These are phyloP conservation scores for Coregonus suidteri DNA, from an alignment of 2,797 vertebrate species.

Conservation along the genomic window DNA sequence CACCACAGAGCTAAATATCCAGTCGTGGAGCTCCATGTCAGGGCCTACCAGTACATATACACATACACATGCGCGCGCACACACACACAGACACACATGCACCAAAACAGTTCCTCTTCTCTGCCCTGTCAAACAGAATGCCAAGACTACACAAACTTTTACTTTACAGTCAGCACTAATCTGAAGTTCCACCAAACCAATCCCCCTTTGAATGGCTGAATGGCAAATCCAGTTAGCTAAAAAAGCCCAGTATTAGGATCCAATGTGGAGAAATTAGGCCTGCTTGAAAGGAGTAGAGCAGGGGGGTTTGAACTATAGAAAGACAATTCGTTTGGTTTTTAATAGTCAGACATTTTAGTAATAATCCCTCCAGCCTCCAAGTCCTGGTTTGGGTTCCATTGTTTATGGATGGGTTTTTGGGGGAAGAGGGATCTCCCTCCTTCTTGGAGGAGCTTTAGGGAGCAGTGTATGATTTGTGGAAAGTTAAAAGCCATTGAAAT, in stretches of 20 bases:
- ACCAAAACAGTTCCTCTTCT: not conserved
- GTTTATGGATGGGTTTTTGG: conserved; percentile 42
- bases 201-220: conserved; percentile 25
- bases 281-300: conserved; percentile 38
- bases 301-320: conserved; percentile 37
- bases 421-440: conserved; percentile 21
- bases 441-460: conserved; percentile 4
- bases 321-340: conserved; percentile 32
- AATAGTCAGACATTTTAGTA: conserved; percentile 31
- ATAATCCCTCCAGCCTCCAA: conserved; percentile 26
- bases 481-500: conserved; percentile 33
- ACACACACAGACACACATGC: conserved; percentile 16
- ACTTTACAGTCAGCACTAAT: conserved; percentile 57
- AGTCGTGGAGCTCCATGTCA: conserved; percentile 40
- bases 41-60: conserved; percentile 45
- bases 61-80: conserved; percentile 15
- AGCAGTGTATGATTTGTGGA: conserved; percentile 28
- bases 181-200: conserved; percentile 22
- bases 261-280: conserved; percentile 41
- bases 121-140: conserved; percentile 50
- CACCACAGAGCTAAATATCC: conserved; percentile 41
- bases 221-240: conserved; percentile 53
- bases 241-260: conserved; percentile 27
- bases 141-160: conserved; percentile 53
- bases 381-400: conserved; percentile 39